phyloP scores from a whole-genome alignment of 1,140 invertebrate genomes.

The Papilio glaucus region DNA sequence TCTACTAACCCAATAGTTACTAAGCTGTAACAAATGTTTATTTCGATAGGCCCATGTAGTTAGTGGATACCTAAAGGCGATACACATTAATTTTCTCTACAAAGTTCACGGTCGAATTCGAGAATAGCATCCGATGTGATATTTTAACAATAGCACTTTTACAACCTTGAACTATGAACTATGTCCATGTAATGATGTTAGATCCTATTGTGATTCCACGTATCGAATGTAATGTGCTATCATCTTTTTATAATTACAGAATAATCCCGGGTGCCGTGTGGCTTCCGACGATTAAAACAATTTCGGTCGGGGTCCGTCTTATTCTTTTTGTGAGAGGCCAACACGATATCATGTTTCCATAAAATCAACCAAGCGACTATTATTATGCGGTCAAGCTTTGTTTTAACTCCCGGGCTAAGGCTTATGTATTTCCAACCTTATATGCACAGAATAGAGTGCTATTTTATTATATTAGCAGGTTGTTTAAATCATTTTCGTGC shows the following conservation, averaged over 20 bases:
- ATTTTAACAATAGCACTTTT: neutral
- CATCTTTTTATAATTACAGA: slow-evolving; percentile 65
- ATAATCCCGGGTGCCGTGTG: slow-evolving; percentile 62
- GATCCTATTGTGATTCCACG: neutral
- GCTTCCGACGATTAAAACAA: slow-evolving; percentile 82
- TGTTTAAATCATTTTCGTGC: slow-evolving; percentile 51
- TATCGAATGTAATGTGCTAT: slow-evolving; percentile 34
- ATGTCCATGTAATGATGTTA: slow-evolving; percentile 4
- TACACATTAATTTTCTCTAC: neutral
- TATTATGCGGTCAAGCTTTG: slow-evolving; percentile 65
- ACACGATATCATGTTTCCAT: slow-evolving; percentile 81
- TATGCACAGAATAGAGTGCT: slow-evolving; percentile 42
- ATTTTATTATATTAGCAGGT: slow-evolving; percentile 38
- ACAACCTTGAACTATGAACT: slow-evolving; percentile 13
- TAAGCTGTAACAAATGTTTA: no score
- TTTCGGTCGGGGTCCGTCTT: slow-evolving; percentile 77
- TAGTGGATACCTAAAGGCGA: no score
- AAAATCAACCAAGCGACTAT: slow-evolving; percentile 82
- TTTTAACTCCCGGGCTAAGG: slow-evolving; percentile 52
- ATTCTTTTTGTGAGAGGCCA: slow-evolving; percentile 80
- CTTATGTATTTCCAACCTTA: slow-evolving; percentile 49
- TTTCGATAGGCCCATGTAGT: no score
- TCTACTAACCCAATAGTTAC: no score
- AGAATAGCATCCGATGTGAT: neutral
- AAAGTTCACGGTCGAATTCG: neutral